Base-by-base conservation (phyloP, 2,113 vertebrate genomes). In the Brachyhypopomus gauderio region DNA sequence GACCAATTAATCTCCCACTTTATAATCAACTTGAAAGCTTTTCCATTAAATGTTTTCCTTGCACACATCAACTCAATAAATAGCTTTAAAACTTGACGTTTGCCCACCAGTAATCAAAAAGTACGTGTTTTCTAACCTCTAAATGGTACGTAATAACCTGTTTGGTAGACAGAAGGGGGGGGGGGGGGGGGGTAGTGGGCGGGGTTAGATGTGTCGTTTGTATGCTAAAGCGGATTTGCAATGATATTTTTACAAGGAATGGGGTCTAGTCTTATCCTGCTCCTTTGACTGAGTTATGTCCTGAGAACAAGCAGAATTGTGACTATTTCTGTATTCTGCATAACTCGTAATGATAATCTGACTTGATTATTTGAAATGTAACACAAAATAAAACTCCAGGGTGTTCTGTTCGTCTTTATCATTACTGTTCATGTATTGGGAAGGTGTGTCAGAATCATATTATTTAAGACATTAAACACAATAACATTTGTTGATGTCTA, bases 11-110 rank as follows among this genome's bases (percentile, higher is more conserved):
- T 80, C 85, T 84, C 76, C 77, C 78, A 55, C 78, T 85, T 81
- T 62, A 88, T 77, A 85, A 85, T 88, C 81, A 86, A 78, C 76
- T 82, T 85, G 78, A 86, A 85, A 81, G 83, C 83, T 85, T 86
- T 85, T 88, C 79, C 75, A 83, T 88, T 88, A 86, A 83, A 83
- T 60, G 45, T 75, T 81, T 80, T 72, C 76, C 78, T 72, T 71
- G 71, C 38, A 64, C 78, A 82, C 30, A 72, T 77, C 78, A 76
- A 70, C 76, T 82, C 78, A 78, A 77, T 81, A 84, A 88, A 84
- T 79, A 79, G 72, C 75, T 80, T 84, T 75, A 81, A 74, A 63
- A 76, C 67, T 63, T 27, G 25, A 56, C 38, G 48, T 76, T 11
- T 52, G 30, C 30, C 27, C 56, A 56, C 36, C 23, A 14, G 78